Base-by-base conservation (phyloP, 2,113 vertebrate species). In the Semnornis frantzii region DNA sequence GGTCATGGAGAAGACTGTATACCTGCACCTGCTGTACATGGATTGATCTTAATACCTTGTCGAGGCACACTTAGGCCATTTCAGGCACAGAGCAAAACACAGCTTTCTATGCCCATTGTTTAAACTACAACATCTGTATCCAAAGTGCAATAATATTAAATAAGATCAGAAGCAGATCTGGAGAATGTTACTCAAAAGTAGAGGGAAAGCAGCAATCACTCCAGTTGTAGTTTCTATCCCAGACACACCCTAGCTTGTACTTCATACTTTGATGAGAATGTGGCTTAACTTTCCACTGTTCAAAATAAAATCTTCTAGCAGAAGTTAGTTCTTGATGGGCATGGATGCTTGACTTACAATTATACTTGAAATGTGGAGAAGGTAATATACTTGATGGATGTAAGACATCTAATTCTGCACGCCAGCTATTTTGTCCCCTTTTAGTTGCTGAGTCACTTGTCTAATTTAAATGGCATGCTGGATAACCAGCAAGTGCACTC, bases 1-100 rank as follows among this genome's bases (percentile, higher is more conserved):
- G 60, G 18, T 13, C 2, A 2, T 18, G 27, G 58, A 59, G 25
- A 5, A 77, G 42, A n/a, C 11, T 0, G 0, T 9, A 16, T 37
- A 37, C n/a, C 65, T 13, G 48, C 33, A 69, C 18, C 39, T 28
- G n/a, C 80, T 33, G 34, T 10, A 58, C 1, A 2, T 10, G 66
- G 65, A 78, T 39, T 48, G 60, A 64, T 54, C 66, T 39, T 54
- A 83, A 58, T 15, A 9, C 5, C 88, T 57, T 30, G 20, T 33
- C 78, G 82, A 79, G 89, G 63, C 30, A 74, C 6, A 60, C 17
- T 25, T 17, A 39, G 76, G 62, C 64, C 76, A n/a, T 54, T 75
- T 71, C 72, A 76, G 74, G 27, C 81, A 92, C 20, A 48, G 34
- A 90, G 78, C 20, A 34, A 78, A 92, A 75, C 25, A 83, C 10